A percentile compares a stretch with the other conserved stretches of the same genome.
phyloP scores from a whole-genome alignment of 2,113 vertebrate genomes.

The Hypocryptadius cinnamomeus region DNA sequence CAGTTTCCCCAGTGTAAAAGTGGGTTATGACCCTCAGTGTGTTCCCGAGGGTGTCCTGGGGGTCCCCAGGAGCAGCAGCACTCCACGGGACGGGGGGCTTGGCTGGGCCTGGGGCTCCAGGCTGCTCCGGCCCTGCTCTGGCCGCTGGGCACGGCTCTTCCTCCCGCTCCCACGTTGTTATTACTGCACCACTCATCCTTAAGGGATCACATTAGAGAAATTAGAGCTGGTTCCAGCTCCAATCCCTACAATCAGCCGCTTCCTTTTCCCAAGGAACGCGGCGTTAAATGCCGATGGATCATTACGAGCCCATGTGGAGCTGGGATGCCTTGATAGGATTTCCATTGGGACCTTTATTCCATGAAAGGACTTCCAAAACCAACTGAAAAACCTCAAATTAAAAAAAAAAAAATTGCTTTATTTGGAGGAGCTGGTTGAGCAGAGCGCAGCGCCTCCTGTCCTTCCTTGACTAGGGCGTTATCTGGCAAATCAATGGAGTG shows the following conservation, averaged over 20 bases:
- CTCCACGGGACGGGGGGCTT: accelerated
- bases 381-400: not conserved
- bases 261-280: not conserved
- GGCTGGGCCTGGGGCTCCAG: not conserved
- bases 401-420: not conserved
- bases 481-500: not conserved
- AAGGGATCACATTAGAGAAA: not conserved
- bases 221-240: not conserved
- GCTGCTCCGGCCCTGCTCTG: not conserved
- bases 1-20: not conserved
- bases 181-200: not conserved
- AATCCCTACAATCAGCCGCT: not conserved
- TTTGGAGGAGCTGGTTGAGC: not conserved
- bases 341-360: not conserved
- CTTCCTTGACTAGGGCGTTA: not conserved
- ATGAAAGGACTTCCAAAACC: not conserved
- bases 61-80: accelerated
- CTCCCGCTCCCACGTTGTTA: not conserved
- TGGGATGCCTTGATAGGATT: not conserved
- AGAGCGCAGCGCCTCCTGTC: not conserved
- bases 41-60: accelerated
- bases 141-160: not conserved
- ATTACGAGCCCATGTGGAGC: not conserved
- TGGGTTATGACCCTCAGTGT: accelerated
- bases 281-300: not conserved